Evolutionary conservation across 2,888 invertebrate genomes (phyloP), one percentile per base, ranked within the genome.

Genomic region (Philonicus albiceps): DNA sequence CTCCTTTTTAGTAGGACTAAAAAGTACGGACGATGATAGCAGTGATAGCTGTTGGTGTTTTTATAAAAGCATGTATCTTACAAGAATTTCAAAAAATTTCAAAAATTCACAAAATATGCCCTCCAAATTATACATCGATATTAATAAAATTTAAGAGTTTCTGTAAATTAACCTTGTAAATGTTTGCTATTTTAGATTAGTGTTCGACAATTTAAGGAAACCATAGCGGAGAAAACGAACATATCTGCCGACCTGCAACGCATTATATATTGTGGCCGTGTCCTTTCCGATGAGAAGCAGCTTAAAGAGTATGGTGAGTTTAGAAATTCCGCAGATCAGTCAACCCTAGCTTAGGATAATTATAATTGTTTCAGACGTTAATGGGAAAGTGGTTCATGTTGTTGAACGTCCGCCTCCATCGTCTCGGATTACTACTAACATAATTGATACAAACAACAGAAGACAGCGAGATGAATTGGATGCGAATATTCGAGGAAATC

Each of bases 191-290:
- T 88, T 27, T 92, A 97, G 97, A 94, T 95, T 87, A 97, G 97
- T 49, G 96, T 98, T 84, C 94, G 94, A 87, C 94, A 96, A 91
- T 95, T 98, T 90, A 98, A 98, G 91, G 95, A 96, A 89, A 94
- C 95, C 89, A 96, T 98, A 88, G 94, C 95, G 4, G 95, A 95
- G 83, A 94, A 95, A 88, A 96, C 98, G 89, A 95, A 94, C 87
- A 96, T 98, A 89, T 94, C 96, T 31, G 95, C 96, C 7, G 96
- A 96, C 88, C 95, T 96, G 78, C 98, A 98, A 91, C 94, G 98
- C 87, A 94, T 99, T 55, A 99, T 99, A 89, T 98, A 97, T 91
- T 97, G 97, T 91, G 99, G 99, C n/a, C 94, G 97, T 92, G 98
- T 98, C 34, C 93, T 99, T 83, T 96, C 96, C 90, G 97, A 99